A percentile compares a stretch with the other conserved stretches of the same genome.
Evolutionary conservation across 2,797 vertebrate species (phyloP).

Genomic region (Bradypus variegatus): DNA sequence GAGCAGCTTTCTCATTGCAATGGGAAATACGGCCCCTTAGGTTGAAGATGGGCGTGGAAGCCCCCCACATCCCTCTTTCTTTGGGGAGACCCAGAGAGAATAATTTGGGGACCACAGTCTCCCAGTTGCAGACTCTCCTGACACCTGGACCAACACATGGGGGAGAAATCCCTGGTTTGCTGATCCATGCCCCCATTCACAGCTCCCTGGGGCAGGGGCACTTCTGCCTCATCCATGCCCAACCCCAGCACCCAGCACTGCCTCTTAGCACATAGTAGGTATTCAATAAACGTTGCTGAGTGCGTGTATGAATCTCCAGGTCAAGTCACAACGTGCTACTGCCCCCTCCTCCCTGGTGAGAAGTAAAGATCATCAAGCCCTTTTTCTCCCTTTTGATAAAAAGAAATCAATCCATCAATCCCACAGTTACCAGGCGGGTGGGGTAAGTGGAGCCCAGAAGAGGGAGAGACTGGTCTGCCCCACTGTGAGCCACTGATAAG

Average conservation of each 20-base stretch:
- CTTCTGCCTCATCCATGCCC: neutral
- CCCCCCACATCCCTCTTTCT: neutral
- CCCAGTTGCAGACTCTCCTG: neutral
- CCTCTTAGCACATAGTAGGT: neutral
- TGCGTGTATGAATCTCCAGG: neutral
- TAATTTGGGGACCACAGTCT: fast-evolving
- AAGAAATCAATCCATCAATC: neutral
- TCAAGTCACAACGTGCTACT: neutral
- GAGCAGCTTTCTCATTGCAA: neutral
- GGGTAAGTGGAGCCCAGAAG: constrained; percentile 58
- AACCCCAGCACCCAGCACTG: neutral
- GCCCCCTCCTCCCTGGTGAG: neutral
- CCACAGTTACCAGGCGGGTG: constrained; percentile 21
- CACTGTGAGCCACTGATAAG: constrained; percentile 86
- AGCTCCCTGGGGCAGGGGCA: neutral
- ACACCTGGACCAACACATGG: neutral
- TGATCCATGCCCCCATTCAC: neutral
- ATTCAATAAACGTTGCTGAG: neutral
- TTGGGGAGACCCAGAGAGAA: neutral
- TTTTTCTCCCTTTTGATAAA: neutral
- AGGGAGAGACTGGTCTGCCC: constrained; percentile 68
- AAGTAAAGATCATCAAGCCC: constrained; percentile 61
- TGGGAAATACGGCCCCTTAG: neutral
- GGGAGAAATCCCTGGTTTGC: neutral
- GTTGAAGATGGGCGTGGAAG: neutral